phyloP scores from a whole-genome alignment of 30 jellyfish, hydroid and myxozoan genomes.

The Nemopilema nomurai region DNA sequence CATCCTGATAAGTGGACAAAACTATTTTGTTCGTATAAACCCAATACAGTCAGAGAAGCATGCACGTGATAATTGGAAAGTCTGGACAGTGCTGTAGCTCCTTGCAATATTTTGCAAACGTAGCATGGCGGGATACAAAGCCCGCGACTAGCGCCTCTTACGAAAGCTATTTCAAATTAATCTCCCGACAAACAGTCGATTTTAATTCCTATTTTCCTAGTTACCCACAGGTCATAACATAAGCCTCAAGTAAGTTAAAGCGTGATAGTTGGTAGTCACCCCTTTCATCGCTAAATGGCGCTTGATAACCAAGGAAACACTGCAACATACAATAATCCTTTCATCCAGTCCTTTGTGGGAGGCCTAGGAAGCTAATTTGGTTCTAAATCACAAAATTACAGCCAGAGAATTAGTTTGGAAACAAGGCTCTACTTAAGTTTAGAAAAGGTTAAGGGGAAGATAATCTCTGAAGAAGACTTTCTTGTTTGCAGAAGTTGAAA shows the following conservation, averaged over 20 bases:
- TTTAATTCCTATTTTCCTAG: not conserved
- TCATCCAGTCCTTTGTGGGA: not conserved
- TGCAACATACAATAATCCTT: not conserved
- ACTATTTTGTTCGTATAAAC: too few relatives aligned
- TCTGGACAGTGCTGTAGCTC: not conserved
- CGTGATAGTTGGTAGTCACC: not conserved
- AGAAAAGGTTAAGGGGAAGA: not conserved
- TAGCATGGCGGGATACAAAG: not conserved
- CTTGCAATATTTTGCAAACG: not conserved
- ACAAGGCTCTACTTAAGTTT: constrained; percentile 1
- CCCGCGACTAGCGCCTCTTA: not conserved
- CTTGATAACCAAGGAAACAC: not conserved
- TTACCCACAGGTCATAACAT: not conserved
- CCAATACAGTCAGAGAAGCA: too few relatives aligned
- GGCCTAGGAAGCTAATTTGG: not conserved
- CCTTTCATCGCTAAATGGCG: not conserved
- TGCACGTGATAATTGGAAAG: too few relatives aligned
- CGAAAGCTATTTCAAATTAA: not conserved
- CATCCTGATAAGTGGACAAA: too few relatives aligned
- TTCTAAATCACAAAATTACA: not conserved
- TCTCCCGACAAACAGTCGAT: not conserved
- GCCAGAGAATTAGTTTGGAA: not conserved
- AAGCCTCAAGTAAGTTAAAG: not conserved
- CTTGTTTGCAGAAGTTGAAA: constrained; percentile 11
- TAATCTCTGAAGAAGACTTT: not conserved